Evolutionary conservation across 2,113 vertebrate genomes (phyloP), one percentile per base, ranked within the genome.

Genomic region (Brachirus orientalis): DNA sequence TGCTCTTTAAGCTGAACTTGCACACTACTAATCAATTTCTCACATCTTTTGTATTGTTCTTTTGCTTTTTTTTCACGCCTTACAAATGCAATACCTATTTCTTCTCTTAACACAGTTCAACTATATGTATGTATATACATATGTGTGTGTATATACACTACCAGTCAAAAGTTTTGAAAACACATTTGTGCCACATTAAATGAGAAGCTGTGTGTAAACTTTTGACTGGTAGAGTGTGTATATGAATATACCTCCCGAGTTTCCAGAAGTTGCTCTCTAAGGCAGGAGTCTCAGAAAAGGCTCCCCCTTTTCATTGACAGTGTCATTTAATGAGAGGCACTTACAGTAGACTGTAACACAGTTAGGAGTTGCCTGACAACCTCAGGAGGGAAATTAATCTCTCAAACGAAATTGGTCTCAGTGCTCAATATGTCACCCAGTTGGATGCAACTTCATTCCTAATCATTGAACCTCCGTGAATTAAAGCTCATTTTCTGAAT

Each of bases 321-420:
- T 79, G 78, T 79, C 68, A 60, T 89, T 89, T 88, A 84, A 88
- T 83, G 73, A 89, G 82, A 89, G 82, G 77, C 90, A 88, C 88
- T 86, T 88, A 76, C 74, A 88, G 75, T 82, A 78, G 81, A 82
- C 79, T 84, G 72, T 51, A 86, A 83, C 85, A 92, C 92, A 92
- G 91, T 82, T 79, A 71, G 74, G 74, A 80, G 74, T 88, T 88
- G 83, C 59, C 89, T 91, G 93, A 89, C 80, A 92, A 90, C 89
- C 92, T 90, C 75, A 79, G 89, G 93, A 94, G 89, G 84, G 80
- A 87, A 88, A 86, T 93, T 85, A 90, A 91, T 94, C 92, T 86
- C 87, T 86, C 81, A 81, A 75, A 93, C 90, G 77, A 90, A 89
- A 91, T 92, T 88, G 90, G 83, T 61, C 58, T 72, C 84, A 79